Evolutionary conservation across 2,797 vertebrate species (phyloP).

Genomic region (Falco biarmicus): DNA sequence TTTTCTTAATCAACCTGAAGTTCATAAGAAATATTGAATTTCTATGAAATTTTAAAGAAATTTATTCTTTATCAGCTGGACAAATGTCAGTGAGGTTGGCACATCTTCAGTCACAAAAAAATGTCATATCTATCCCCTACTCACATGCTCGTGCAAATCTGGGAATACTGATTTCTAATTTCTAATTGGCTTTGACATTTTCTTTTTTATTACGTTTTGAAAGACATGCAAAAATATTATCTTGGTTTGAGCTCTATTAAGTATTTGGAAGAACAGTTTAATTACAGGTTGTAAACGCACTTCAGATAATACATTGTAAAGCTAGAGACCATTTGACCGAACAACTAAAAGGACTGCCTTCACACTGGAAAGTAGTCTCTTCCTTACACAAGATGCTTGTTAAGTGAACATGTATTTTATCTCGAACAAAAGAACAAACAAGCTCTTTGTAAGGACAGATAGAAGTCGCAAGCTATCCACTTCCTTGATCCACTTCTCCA

Average conservation of each 20-base stretch:
- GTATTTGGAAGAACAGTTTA: not conserved
- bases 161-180: not conserved
- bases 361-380: not conserved
- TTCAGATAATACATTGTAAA: not conserved
- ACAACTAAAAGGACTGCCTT: not conserved
- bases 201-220: not conserved
- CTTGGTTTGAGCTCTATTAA: not conserved
- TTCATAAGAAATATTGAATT: not conserved
- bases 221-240: not conserved
- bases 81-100: not conserved
- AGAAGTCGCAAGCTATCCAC: not conserved
- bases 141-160: not conserved
- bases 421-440: not conserved
- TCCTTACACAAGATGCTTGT: not conserved
- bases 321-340: not conserved
- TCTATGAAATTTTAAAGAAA: not conserved
- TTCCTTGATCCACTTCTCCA: not conserved
- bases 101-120: not conserved
- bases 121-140: rapidly evolving
- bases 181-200: not conserved
- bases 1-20: not conserved
- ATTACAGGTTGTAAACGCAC: not conserved
- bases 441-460: not conserved
- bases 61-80: not conserved
- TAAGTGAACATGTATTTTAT: not conserved